A percentile compares a stretch with the other conserved stretches of the same genome.
Conservation (phyloP, 2,888 invertebrate genomes). For the Rhopalosiphum nymphaeae region DNA sequence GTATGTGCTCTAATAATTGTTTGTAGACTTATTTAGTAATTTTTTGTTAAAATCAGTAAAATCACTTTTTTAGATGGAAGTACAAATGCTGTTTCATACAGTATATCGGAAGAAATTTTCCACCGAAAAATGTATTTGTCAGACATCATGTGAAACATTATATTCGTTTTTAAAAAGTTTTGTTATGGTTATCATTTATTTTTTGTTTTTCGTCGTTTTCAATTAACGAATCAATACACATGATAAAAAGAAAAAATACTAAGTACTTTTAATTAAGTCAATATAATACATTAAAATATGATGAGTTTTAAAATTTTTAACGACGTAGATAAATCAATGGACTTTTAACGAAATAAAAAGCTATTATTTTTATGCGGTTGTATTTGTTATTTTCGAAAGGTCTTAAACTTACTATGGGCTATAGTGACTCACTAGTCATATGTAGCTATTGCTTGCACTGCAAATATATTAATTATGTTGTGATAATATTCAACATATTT, state of each 20-base stretch:
- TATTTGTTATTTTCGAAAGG: neutral
- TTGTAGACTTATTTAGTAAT: neutral
- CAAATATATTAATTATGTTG: neutral
- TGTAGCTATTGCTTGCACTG: neutral
- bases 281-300: neutral
- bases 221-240: neutral
- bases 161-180: neutral
- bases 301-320: neutral
- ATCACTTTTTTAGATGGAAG: neutral
- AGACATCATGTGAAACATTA: neutral
- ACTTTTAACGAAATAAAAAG: neutral
- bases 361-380: neutral
- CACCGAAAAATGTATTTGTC: neutral
- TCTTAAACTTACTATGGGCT: neutral
- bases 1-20: neutral
- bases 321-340: neutral
- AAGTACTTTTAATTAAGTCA: neutral
- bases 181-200: neutral
- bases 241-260: neutral
- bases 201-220: neutral
- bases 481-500: constrained; percentile 21
- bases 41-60: neutral
- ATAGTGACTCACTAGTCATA: neutral
- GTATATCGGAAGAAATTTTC: neutral
- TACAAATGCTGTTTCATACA: neutral